A percentile compares a stretch with the other conserved stretches of the same genome.
These are phyloP conservation scores for Calliopsis andreniformis DNA, from an alignment of 1,140 invertebrate species.

Conservation along the genomic window DNA sequence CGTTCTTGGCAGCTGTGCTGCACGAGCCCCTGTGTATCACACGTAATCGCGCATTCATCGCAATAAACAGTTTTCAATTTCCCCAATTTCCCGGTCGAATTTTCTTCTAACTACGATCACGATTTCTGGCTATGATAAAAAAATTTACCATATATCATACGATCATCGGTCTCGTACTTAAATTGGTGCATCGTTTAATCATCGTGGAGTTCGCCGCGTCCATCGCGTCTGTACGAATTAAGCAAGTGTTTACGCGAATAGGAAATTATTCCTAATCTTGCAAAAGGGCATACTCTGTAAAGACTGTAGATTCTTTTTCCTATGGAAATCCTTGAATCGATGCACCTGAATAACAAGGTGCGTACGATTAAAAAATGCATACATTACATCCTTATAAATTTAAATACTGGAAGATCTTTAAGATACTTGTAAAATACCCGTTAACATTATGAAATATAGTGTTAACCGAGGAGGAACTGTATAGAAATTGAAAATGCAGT, in stretches of 20 bases:
- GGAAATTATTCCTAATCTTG: not conserved
- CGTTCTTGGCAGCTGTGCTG: not conserved
- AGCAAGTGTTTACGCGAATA: not conserved
- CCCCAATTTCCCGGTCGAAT: not conserved
- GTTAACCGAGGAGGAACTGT: slow-evolving; percentile 9
- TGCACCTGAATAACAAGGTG: not conserved
- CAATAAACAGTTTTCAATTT: not conserved
- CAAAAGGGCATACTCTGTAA: slow-evolving; percentile 32
- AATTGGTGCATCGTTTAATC: not conserved
- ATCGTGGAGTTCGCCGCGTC: not conserved
- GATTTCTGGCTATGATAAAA: not conserved
- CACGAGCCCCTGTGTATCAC: slow-evolving; percentile 29
- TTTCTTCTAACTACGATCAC: slow-evolving; percentile 15
- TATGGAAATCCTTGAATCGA: not conserved
- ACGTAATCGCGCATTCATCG: not conserved
- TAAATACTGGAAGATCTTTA: slow-evolving; percentile 7
- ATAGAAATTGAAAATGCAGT: slow-evolving; percentile 5
- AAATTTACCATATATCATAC: slow-evolving; percentile 6
- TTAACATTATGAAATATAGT: not conserved
- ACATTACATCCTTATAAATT: slow-evolving; percentile 13
- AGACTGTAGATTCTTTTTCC: not conserved
- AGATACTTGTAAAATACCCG: not conserved
- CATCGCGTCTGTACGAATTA: not conserved
- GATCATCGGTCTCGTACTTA: not conserved
- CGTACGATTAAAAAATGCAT: slow-evolving; percentile 2